Base-by-base conservation (phyloP, 2,113 vertebrate genomes). In the Xiphorhynchus elegans region DNA sequence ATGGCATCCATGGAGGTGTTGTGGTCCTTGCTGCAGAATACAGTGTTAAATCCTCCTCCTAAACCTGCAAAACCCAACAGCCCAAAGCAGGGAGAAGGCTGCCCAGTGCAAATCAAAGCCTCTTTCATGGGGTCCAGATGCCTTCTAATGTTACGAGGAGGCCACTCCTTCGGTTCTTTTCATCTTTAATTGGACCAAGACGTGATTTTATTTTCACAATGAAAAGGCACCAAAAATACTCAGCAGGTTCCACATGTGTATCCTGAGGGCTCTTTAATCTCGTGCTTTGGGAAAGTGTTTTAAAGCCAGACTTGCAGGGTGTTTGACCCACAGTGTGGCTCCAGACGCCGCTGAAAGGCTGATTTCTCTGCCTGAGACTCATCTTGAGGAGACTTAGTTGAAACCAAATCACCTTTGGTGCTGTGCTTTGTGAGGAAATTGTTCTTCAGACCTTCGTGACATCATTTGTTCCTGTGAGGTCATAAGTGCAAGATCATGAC, bases 141-240 rank as follows among this genome's bases (percentile, higher is more conserved):
- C 95, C 64, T 89, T 86, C 68, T 64, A 10, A 85, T 13, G 35
- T 84, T 77, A 37, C 0, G 7, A 92, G 88, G 44, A 83, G 85
- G 75, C 83, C 31, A 1, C 68, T 93, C 49, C 56, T 75, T 75
- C 3, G 6, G 53, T 87, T 55, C 92, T 88, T 97, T 94, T 94
- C 95, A 90, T 96, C 95, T 96, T 72, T 95, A 95, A 94, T 94
- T 92, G 92, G 85, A 68, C 49, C 93, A 87, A 90, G 90, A 35
- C 46, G 4, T 0, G 60, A 75, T 90, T 95, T 91, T 60, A 82
- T 92, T 95, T 76, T 82, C 73, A 3, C 78, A 42, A 1, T 29
- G 46, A 17, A 26, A 69, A 87, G 75, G n/a, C 93, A 44, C 64
- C 75, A 11, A 25, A 42, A 8, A 9, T 37, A 2, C 72, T 37